A percentile compares a stretch with the other conserved stretches of the same genome.
phyloP scores from a whole-genome alignment of 2,797 vertebrate species.

The Lagodon rhomboides region DNA sequence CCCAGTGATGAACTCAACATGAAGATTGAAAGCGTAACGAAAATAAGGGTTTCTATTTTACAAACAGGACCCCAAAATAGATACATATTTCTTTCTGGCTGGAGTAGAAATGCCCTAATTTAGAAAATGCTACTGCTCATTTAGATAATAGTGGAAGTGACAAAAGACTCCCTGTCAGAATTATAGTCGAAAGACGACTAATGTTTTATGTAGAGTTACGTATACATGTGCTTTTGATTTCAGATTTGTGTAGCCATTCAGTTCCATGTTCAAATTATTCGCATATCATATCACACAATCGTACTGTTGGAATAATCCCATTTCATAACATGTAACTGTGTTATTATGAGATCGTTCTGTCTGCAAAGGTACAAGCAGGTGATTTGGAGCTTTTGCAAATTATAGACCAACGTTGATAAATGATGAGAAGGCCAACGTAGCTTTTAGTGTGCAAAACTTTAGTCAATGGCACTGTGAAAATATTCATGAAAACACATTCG shows the following conservation, averaged over 20 bases:
- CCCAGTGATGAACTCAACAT: constrained; percentile 1
- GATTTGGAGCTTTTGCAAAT: constrained; percentile 55
- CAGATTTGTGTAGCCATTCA: constrained; percentile 71
- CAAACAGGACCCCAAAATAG: constrained; percentile 13
- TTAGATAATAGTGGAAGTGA: constrained; percentile 6
- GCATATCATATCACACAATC: constrained; percentile 49
- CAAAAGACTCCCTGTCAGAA: constrained; percentile 20
- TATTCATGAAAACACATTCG: constrained; percentile 25
- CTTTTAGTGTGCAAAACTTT: constrained; percentile 84
- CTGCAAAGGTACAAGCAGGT: constrained; percentile 45
- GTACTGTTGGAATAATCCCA: constrained; percentile 59
- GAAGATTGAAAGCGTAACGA: constrained; percentile 13
- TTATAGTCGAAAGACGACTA: constrained; percentile 27
- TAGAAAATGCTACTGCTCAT: not conserved
- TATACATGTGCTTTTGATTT: constrained; percentile 78
- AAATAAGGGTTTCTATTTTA: constrained; percentile 7
- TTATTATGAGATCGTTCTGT: constrained; percentile 61
- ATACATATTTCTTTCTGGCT: constrained; percentile 4
- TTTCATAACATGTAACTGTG: constrained; percentile 69
- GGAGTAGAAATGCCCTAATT: constrained; percentile 8
- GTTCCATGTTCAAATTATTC: constrained; percentile 63
- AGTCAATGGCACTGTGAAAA: constrained; percentile 82
- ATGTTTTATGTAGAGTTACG: constrained; percentile 71
- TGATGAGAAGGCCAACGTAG: constrained; percentile 11
- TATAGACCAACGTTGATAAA: constrained; percentile 11